Evolutionary conservation across 2,888 invertebrate species (phyloP).

Genomic region (Lepetodrilus schrolli): DNA sequence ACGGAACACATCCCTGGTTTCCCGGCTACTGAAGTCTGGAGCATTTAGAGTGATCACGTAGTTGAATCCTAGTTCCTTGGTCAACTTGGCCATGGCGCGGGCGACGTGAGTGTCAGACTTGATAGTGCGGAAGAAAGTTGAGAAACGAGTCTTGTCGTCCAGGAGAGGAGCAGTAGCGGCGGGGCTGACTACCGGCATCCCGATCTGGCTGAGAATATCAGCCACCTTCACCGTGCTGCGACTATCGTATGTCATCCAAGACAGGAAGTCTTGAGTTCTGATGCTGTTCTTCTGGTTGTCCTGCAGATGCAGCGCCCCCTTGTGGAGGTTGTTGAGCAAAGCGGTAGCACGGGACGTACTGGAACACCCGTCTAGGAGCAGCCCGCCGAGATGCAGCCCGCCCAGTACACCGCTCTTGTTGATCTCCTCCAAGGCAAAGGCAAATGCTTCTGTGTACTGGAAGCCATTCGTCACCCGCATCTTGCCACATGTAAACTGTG

Average conservation of each 20-base stretch:
- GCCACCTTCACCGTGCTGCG: constrained; percentile 61
- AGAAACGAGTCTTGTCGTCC: constrained; percentile 53
- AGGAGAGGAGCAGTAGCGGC: constrained; percentile 62
- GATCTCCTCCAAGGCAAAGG: constrained; percentile 62
- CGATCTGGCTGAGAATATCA: constrained; percentile 65
- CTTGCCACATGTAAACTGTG: constrained; percentile 60
- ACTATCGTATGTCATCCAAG: constrained; percentile 66
- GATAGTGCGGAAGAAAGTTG: constrained; percentile 67
- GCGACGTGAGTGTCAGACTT: constrained; percentile 60
- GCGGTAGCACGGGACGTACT: constrained; percentile 56
- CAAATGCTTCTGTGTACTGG: constrained; percentile 67
- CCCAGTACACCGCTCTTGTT: constrained; percentile 53
- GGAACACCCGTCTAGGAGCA: constrained; percentile 69
- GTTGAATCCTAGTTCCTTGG: constrained; percentile 55
- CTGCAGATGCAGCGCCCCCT: constrained; percentile 38
- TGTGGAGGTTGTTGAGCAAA: constrained; percentile 59
- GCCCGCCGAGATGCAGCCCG: constrained; percentile 61
- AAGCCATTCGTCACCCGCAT: constrained; percentile 60
- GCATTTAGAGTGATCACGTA: constrained; percentile 67
- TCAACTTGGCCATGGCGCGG: constrained; percentile 61
- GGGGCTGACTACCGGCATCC: constrained; percentile 76
- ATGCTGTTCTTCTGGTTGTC: background rate
- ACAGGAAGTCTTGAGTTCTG: constrained; percentile 30
- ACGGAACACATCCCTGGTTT: constrained; percentile 52
- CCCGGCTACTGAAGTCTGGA: constrained; percentile 57